Conservation (phyloP, 2,113 vertebrate genomes). For the Ciconia stormi region DNA sequence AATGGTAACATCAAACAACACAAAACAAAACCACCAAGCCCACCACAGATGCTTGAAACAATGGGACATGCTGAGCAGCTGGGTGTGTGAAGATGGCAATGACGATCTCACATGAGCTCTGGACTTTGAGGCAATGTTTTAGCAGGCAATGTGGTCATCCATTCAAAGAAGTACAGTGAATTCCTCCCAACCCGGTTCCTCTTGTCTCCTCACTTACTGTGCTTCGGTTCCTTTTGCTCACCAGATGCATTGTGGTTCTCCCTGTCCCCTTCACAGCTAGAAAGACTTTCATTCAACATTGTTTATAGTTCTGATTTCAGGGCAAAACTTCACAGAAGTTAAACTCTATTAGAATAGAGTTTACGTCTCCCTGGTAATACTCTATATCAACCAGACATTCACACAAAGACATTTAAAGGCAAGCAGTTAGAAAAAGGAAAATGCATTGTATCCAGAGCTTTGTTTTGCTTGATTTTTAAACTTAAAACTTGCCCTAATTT, state of each 20-base stretch:
- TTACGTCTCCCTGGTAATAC: background rate
- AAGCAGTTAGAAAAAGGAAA: background rate
- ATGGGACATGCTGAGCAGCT: background rate
- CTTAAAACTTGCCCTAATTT: background rate
- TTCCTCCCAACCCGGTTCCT: background rate
- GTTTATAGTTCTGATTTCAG: background rate
- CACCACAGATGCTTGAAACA: background rate
- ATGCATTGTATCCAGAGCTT: background rate
- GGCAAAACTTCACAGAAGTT: background rate
- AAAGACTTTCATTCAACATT: background rate
- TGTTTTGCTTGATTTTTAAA: background rate
- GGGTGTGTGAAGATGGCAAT: background rate
- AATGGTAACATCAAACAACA: background rate
- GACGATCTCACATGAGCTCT: rapidly evolving
- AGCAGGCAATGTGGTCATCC: background rate
- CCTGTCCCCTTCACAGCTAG: background rate
- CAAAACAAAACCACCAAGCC: background rate
- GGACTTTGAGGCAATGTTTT: background rate
- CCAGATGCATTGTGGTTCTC: background rate
- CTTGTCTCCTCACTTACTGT: rapidly evolving
- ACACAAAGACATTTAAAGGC: background rate
- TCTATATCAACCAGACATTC: background rate
- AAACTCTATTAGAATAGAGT: background rate
- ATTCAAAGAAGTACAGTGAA: background rate
- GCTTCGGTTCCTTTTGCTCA: background rate